phyloP scores from a whole-genome alignment of 2,113 vertebrate species.

The Nannobrachium achirus region DNA sequence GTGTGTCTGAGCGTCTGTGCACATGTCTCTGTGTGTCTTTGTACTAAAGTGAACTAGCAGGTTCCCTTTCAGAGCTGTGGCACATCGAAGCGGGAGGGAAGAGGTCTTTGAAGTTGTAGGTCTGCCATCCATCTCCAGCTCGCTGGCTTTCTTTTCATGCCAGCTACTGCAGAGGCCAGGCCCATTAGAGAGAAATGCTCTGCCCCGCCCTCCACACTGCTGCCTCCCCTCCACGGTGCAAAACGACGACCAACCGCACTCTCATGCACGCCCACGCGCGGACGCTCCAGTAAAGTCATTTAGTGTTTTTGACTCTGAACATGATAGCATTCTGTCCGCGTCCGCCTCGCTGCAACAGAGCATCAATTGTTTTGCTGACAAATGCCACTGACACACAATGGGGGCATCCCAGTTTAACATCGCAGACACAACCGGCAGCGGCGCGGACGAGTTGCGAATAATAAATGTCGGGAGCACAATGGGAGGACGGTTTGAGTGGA shows the following conservation, averaged over 20 bases:
- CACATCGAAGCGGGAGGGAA: slow-evolving; percentile 45
- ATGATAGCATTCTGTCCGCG: slow-evolving; percentile 10
- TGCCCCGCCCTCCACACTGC: slow-evolving; percentile 39
- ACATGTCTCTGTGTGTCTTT: slow-evolving; percentile 34
- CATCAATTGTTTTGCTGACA: not conserved
- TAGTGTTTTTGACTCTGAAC: slow-evolving; percentile 37
- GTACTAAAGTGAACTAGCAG: slow-evolving; percentile 64
- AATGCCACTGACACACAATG: not conserved
- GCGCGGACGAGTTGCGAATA: too few relatives aligned
- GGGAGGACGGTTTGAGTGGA: not conserved
- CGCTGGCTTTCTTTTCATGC: slow-evolving; percentile 78
- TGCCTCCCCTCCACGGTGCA: slow-evolving; percentile 47
- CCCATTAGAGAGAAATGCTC: slow-evolving; percentile 74
- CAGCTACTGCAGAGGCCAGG: slow-evolving; percentile 72
- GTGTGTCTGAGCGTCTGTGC: slow-evolving; percentile 28
- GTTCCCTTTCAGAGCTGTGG: slow-evolving; percentile 60
- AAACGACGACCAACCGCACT: slow-evolving; percentile 37
- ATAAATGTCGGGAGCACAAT: not conserved
- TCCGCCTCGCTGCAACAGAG: slow-evolving; percentile 7
- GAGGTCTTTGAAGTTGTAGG: slow-evolving; percentile 76
- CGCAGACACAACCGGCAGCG: too few relatives aligned
- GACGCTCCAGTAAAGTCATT: slow-evolving; percentile 14
- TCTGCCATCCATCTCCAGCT: slow-evolving; percentile 73
- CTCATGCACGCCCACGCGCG: not conserved
- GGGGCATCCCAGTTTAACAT: too few relatives aligned